These are phyloP conservation scores for Augochlorella aurata DNA, from an alignment of 2,888 invertebrate genomes.

Conservation along the genomic window DNA sequence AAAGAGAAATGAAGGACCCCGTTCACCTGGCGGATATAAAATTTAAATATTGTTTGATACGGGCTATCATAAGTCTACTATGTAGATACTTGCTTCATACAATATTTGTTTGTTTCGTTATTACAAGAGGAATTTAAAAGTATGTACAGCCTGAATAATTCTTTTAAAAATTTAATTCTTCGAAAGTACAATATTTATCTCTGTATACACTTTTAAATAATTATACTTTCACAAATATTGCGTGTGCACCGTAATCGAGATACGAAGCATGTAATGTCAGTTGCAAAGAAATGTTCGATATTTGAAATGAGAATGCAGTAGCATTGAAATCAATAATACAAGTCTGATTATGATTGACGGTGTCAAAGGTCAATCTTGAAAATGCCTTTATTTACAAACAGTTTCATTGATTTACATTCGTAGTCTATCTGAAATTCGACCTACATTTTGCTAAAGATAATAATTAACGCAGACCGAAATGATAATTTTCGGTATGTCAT, in stretches of 20 bases:
- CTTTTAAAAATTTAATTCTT: background rate
- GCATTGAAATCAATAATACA: background rate
- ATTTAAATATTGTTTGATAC: conserved; percentile 56
- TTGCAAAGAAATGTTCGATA: too few species aligned
- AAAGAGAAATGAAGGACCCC: conserved; percentile 20
- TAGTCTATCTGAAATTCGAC: background rate
- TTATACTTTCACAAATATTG: background rate
- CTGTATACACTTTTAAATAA: background rate
- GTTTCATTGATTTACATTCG: background rate
- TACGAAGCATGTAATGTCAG: background rate
- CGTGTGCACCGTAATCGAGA: background rate
- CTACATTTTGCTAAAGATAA: background rate
- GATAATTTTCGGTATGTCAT: conserved; percentile 8
- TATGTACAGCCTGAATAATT: background rate
- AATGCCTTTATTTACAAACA: background rate
- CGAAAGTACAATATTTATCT: background rate
- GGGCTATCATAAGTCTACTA: conserved; percentile 44
- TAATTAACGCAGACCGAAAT: background rate
- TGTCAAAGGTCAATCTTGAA: background rate
- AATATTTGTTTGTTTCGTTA: background rate
- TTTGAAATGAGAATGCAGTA: background rate
- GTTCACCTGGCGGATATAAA: conserved; percentile 54
- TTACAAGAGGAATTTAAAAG: background rate
- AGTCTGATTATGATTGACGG: background rate
- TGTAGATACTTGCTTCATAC: conserved; percentile 16